Evolutionary conservation across 2,113 vertebrate species (phyloP).

Genomic region (Myrmecobius fasciatus): DNA sequence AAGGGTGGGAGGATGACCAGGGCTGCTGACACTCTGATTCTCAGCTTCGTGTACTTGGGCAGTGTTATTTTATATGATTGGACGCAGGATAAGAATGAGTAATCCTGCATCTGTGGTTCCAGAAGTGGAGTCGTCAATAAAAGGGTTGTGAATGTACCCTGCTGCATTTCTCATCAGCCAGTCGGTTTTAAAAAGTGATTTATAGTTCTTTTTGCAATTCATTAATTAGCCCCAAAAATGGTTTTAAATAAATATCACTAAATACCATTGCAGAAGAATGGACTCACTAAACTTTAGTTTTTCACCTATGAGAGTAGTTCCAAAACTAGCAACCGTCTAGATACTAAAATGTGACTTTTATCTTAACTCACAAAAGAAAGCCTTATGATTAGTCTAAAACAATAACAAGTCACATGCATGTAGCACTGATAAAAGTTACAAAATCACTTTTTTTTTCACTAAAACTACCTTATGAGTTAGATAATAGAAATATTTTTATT

Average conservation of each 20-base stretch:
- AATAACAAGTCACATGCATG: background rate
- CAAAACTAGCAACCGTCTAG: background rate
- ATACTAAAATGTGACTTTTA: conserved; percentile 42
- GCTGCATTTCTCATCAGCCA: conserved; percentile 33
- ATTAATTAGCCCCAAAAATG: conserved; percentile 37
- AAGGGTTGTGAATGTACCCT: background rate
- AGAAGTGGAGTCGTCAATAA: background rate
- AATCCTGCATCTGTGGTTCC: conserved; percentile 18
- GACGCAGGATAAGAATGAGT: conserved; percentile 25
- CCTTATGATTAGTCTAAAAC: conserved; percentile 40
- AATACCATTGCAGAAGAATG: background rate
- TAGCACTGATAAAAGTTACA: background rate
- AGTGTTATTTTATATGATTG: conserved; percentile 2
- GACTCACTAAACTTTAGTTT: background rate
- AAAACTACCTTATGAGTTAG: background rate
- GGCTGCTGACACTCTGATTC: conserved; percentile 20
- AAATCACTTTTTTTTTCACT: background rate
- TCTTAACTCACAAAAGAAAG: conserved; percentile 27
- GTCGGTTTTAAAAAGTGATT: conserved; percentile 44
- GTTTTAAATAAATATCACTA: conserved; percentile 20
- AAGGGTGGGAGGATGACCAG: conserved; percentile 37
- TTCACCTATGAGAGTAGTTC: conserved; percentile 17
- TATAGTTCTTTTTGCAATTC: conserved; percentile 10
- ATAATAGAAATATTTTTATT: background rate
- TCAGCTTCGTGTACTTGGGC: conserved; percentile 26